These are phyloP conservation scores for Monochamus alternatus DNA, from an alignment of 2,888 invertebrate species.

Conservation along the genomic window DNA sequence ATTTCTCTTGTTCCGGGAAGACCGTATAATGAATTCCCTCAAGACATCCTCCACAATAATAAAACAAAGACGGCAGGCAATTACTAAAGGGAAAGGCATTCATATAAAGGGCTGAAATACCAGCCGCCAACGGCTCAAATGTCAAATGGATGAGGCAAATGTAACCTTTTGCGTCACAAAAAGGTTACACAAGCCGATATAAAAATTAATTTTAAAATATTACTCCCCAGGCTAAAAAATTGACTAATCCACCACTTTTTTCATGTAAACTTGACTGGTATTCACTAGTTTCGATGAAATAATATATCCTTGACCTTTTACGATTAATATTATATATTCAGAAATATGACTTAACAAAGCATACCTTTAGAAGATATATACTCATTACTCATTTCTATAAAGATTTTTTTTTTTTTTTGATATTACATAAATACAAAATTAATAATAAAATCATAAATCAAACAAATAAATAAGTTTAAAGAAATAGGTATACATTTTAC, in stretches of 20 bases:
- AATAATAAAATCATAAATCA: no score
- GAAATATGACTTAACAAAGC: not conserved
- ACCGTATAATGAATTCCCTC: constrained; percentile 38
- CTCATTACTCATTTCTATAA: not conserved
- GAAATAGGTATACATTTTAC: no score
- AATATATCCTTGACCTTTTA: constrained; percentile 30
- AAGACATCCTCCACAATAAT: constrained; percentile 37
- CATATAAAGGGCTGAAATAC: constrained; percentile 33
- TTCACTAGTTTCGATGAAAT: constrained; percentile 20
- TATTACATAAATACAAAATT: no score
- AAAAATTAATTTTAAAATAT: constrained; percentile 8
- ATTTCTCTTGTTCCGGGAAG: not conserved
- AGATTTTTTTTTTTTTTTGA: not conserved
- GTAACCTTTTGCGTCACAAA: constrained; percentile 23
- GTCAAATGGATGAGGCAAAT: constrained; percentile 37
- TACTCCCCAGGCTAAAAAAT: constrained; percentile 18
- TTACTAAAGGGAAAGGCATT: constrained; percentile 43
- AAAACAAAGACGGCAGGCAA: constrained; percentile 43
- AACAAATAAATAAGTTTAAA: no score
- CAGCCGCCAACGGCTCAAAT: constrained; percentile 41
- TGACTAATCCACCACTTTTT: constrained; percentile 17
- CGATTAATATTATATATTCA: not conserved
- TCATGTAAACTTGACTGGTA: constrained; percentile 1
- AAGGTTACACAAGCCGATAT: constrained; percentile 21
- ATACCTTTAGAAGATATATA: not conserved